phyloP scores from a whole-genome alignment of 2,113 vertebrate species.

The Apteryx mantelli region DNA sequence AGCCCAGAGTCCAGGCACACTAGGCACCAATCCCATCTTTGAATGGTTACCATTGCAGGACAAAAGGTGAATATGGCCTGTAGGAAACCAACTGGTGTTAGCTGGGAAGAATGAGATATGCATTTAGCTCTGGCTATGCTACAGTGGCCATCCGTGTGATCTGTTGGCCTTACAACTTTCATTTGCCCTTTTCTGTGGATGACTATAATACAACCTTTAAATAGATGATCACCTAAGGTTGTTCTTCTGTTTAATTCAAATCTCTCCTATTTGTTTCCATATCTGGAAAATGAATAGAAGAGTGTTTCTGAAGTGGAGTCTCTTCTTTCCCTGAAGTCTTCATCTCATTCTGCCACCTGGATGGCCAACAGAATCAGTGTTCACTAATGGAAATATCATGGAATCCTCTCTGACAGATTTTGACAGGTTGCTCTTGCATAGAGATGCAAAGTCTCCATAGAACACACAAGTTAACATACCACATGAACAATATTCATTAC shows the following conservation, averaged over 20 bases:
- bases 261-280: neutral
- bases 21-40: neutral
- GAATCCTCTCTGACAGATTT: neutral
- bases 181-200: neutral
- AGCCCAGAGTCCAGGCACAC: neutral
- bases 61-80: neutral
- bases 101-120: neutral
- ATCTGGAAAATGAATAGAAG: neutral
- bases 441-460: neutral
- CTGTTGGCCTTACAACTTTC: neutral
- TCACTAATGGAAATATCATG: neutral
- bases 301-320: neutral
- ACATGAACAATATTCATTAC: neutral
- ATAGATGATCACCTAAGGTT: neutral
- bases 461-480: neutral
- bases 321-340: neutral
- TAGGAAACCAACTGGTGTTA: rapidly evolving
- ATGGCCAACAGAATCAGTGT: neutral
- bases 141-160: neutral
- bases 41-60: neutral
- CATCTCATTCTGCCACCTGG: neutral
- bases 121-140: neutral
- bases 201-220: neutral
- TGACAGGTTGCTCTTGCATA: neutral
- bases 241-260: neutral